A percentile compares a stretch with the other conserved stretches of the same genome.
Evolutionary conservation across 2,113 vertebrate species (phyloP).

Genomic region (Brachypteracias leptosomus): DNA sequence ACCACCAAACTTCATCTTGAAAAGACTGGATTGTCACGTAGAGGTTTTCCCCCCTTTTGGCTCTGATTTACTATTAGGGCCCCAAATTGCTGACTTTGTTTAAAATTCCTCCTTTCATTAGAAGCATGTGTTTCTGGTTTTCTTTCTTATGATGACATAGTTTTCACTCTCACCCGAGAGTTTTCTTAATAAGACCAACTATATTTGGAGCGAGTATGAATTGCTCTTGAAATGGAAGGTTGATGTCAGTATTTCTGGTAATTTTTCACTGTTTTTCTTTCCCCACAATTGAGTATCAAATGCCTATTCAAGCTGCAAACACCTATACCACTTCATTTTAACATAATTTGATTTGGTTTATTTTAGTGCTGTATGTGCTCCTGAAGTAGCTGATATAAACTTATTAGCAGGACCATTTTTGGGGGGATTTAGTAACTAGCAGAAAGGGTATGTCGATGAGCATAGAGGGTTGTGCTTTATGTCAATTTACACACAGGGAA

Average conservation of each 20-base stretch:
- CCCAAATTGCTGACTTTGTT: neutral
- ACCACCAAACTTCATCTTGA: neutral
- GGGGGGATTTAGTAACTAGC: neutral
- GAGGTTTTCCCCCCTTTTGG: neutral
- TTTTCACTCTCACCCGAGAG: conserved; percentile 15
- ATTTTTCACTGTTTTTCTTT: conserved; percentile 2
- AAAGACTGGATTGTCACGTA: accelerated
- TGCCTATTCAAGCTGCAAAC: neutral
- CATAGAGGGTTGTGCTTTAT: neutral
- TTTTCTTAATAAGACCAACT: conserved; percentile 41
- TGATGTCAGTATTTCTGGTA: conserved; percentile 41
- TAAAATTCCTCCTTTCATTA: conserved; percentile 1
- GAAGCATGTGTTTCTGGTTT: conserved; percentile 42
- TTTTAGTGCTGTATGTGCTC: neutral
- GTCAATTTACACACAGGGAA: neutral
- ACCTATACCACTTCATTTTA: neutral
- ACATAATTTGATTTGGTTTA: neutral
- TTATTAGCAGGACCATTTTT: neutral
- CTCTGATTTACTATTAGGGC: neutral
- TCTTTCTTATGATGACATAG: conserved; percentile 8
- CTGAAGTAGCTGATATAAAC: neutral
- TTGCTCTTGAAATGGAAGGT: conserved; percentile 35
- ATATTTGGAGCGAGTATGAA: conserved; percentile 51
- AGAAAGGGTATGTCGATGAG: neutral
- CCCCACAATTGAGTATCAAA: neutral